phyloP scores from a whole-genome alignment of 2,113 vertebrate species.

The Cryptomyrus ogoouensis region DNA sequence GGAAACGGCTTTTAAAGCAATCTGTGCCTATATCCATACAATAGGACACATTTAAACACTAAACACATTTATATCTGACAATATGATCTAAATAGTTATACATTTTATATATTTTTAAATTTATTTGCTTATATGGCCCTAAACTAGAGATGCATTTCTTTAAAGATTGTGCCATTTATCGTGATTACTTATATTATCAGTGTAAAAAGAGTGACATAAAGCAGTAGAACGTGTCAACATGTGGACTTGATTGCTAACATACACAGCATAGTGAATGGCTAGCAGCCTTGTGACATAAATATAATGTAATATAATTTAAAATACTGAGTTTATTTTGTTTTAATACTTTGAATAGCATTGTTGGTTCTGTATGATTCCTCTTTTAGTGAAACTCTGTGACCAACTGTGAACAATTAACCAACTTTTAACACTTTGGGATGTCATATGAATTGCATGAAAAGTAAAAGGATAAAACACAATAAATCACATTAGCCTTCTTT shows the following conservation, averaged over 20 bases:
- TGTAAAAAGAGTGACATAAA: not conserved
- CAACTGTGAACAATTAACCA: not conserved
- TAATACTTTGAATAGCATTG: not conserved
- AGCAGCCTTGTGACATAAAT: not conserved
- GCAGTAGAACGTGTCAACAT: not conserved
- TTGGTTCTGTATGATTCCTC: not conserved
- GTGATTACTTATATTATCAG: not conserved
- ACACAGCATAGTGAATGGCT: not conserved
- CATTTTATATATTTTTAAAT: not conserved
- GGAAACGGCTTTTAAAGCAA: too few species aligned
- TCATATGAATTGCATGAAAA: not conserved
- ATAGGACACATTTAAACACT: not conserved
- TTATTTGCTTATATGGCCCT: not conserved
- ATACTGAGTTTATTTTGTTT: not conserved
- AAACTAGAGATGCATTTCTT: not conserved
- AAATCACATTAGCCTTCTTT: not conserved
- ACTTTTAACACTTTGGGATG: not conserved
- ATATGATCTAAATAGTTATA: not conserved
- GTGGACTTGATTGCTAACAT: not conserved
- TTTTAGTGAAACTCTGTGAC: not conserved
- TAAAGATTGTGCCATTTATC: not conserved
- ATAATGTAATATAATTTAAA: not conserved
- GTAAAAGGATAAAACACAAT: not conserved
- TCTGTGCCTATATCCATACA: not conserved
- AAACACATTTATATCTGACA: not conserved